These are phyloP conservation scores for Phymastichus coffea DNA, from an alignment of 1,140 invertebrate species.

Conservation along the genomic window DNA sequence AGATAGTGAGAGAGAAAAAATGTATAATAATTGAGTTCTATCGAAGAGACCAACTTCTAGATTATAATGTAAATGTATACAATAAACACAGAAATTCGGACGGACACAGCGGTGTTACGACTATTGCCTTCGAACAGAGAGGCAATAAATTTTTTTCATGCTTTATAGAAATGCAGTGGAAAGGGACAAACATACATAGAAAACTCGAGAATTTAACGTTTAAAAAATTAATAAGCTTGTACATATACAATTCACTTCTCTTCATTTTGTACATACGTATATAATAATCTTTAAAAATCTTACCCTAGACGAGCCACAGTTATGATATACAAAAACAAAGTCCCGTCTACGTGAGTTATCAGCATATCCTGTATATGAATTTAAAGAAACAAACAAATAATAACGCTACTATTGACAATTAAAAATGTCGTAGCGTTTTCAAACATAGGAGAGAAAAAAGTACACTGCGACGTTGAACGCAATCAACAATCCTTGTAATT, in stretches of 20 bases:
- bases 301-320: constrained; percentile 12
- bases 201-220: constrained; percentile 15
- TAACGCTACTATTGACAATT: not conserved
- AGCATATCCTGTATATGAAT: constrained; percentile 15
- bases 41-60: constrained; percentile 18
- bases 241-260: constrained; percentile 4
- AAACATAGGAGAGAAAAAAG: constrained; percentile 12
- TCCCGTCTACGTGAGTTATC: constrained; percentile 1
- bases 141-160: constrained; percentile 10
- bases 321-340: constrained; percentile 6
- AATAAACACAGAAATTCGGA: constrained; percentile 1
- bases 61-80: constrained; percentile 2
- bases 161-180: not conserved
- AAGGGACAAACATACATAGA: not conserved
- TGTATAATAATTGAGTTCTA: constrained; percentile 9
- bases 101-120: constrained; percentile 7
- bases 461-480: constrained; percentile 10
- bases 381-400: no score
- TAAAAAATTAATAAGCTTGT: constrained; percentile 10
- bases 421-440: not conserved
- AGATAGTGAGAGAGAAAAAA: not conserved
- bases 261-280: constrained; percentile 25
- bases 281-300: constrained; percentile 11
- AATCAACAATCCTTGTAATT: constrained; percentile 8
- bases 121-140: not conserved